Evolutionary conservation across 2,113 vertebrate genomes (phyloP), one percentile per base, ranked within the genome.

Genomic region (Eurypyga helias): DNA sequence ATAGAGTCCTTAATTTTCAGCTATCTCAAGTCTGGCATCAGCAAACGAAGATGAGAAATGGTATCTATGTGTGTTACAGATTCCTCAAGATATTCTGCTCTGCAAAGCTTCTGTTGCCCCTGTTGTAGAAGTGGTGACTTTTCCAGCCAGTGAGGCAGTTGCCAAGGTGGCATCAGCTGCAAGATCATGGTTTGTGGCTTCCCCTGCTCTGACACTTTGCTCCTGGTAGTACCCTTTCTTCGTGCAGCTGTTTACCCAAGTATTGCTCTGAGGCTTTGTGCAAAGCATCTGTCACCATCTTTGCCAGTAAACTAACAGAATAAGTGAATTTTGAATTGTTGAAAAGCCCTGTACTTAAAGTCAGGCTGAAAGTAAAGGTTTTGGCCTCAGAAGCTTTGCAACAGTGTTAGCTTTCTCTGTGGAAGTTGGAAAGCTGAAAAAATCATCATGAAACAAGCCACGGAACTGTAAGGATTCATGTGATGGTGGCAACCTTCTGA

Each of bases 11-110:
- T 79, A 25, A 41, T 91, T 95, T 92, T 82, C 65, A 91, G 69
- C 65, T 84, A 14, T 71, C 76, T 91, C 61, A 49, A 87, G 72
- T 87, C 92, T 96, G 91, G 81, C 92, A 95, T 91, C 45, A 36
- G 77, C 73, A 85, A 93, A 48, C 10, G 29, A 82, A 83, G 43
- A 79, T 65, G 69, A 89, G 72, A 89, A 92, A 46, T 67, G 34
- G 23, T 62, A 33, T 77, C 33, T 55, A 0, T 54, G n/a, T 20
- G 10, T 43, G 72, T 71, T 90, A 81, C 34, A 75, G 67, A 52
- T n/a, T 12, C 78, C 52, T 72, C 73, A 79, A 65, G 92, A 65
- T 61, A 61, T 72, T 93, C 70, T 79, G 13, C 41, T 82, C 28
- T 48, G 34, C 54, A 45, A 60, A 52, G 57, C 43, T 93, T 87